Base-by-base conservation (phyloP, 92 coral and sea anemone genomes). In the Phenganax marumi region DNA sequence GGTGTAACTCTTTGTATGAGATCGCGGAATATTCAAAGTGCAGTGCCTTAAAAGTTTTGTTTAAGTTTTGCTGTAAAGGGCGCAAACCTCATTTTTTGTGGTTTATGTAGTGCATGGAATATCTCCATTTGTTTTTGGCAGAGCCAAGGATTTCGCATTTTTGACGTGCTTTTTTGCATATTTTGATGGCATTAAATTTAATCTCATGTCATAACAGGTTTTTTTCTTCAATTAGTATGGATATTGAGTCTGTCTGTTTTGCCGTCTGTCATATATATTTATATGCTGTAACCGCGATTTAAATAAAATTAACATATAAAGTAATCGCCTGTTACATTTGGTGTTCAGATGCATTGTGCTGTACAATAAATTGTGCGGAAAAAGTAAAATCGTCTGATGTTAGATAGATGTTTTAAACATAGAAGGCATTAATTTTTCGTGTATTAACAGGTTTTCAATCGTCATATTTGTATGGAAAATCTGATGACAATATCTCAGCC, bases 401-500 rank as follows among this genome's bases (percentile, higher is more conserved):
- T 54, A 54, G 61, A 12, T 12, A 12, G 18, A 52, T 14, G 14
- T 52, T 52, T 54, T 54, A 9, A 9, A 12, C 61, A 12, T 23
- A 4, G 65, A 12, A 23, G 9, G 22, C 13, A 19, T 58, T 18
- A 14, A 7, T 58, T 58, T 58, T 58, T 58, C 65, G 5, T 16
- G 65, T 58, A 18, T 72, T 50, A 19, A 8, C 58, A 78, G 83
- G 83, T 43, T 78, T 78, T 50, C 83, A 78, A 19, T 33, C 83
- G 2, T 10, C 83, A 8, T 78, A 61, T 62, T 48, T 61, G 55
- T 62, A 62, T 78, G 83, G 83, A 43, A 78, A 78, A 63, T 78
- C 83, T 25, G 83, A 78, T 3, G 83, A 78, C 47, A 78, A 78
- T 63, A 78, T 78, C 66, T 8, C 2, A 21, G 83, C 83, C 18